A percentile compares a stretch with the other conserved stretches of the same genome.
phyloP scores from a whole-genome alignment of 2,888 invertebrate species.

The Drosophila basisetae region DNA sequence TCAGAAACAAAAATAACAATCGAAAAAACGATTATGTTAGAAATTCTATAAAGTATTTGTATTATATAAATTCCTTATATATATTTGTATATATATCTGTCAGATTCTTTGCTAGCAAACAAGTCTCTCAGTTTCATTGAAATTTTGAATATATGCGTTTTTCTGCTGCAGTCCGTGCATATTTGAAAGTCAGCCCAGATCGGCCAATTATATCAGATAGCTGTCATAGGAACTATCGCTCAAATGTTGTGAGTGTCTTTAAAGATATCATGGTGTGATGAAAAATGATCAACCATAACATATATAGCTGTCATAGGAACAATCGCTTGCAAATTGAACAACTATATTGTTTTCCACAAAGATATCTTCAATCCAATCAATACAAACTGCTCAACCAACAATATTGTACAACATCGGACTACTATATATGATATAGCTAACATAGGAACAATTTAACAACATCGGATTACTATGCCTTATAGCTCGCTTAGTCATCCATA shows the following conservation, averaged over 20 bases:
- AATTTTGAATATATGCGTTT: background rate
- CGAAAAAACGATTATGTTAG: constrained; percentile 4
- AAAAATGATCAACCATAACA: background rate
- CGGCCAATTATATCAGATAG: constrained; percentile 3
- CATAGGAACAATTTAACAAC: constrained; percentile 9
- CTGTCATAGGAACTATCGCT: constrained; percentile 11
- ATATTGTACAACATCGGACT: constrained; percentile 1
- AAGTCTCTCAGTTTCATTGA: constrained; percentile 2
- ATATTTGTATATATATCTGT: background rate
- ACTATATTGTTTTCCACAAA: background rate
- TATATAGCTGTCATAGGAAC: background rate
- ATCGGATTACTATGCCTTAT: background rate
- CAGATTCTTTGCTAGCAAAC: background rate
- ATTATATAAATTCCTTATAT: background rate
- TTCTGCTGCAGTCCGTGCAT: constrained; percentile 2
- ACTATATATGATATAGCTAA: constrained; percentile 3
- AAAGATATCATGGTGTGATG: background rate
- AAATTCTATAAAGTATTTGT: background rate
- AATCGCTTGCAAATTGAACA: background rate
- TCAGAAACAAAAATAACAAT: background rate
- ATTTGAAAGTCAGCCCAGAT: background rate
- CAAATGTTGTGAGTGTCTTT: background rate
- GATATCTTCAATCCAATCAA: background rate
- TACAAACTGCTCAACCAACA: background rate
- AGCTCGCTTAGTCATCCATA: background rate